Conservation (phyloP, 2,888 invertebrate genomes). For the Acrobasis repandana region DNA sequence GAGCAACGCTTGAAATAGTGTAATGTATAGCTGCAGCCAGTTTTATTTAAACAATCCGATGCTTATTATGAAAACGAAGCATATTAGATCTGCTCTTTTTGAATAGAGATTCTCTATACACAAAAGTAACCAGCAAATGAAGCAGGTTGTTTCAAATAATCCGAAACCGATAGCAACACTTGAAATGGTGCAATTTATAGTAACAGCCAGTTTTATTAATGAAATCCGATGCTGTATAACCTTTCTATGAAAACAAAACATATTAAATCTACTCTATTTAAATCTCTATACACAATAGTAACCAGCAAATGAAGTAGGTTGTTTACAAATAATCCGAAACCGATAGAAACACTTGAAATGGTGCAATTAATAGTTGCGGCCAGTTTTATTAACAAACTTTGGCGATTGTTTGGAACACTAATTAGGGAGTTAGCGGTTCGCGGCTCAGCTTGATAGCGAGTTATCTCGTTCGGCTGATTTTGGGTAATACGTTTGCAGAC, state of each 20-base stretch:
- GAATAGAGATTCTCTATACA: too few species aligned
- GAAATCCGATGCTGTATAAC: constrained; percentile 25
- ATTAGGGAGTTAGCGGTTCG: constrained; percentile 39
- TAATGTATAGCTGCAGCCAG: constrained; percentile 47
- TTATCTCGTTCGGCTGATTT: constrained; percentile 21
- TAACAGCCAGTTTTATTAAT: too few species aligned
- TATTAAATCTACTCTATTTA: too few species aligned
- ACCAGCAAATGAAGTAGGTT: constrained; percentile 11
- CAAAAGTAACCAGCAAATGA: too few species aligned
- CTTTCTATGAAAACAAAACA: too few species aligned
- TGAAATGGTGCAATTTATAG: too few species aligned
- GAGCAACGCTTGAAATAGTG: constrained; percentile 36
- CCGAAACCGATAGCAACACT: too few species aligned
- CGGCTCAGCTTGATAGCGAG: constrained; percentile 9
- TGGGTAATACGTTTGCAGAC: constrained; percentile 10
- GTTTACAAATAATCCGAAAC: constrained; percentile 31
- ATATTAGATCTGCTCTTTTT: too few species aligned
- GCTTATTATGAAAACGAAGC: too few species aligned
- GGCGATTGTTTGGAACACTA: constrained; percentile 45
- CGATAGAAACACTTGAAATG: constrained; percentile 35
- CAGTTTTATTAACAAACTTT: constrained; percentile 44
- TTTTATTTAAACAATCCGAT: too few species aligned
- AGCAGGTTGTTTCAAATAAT: too few species aligned
- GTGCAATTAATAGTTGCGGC: constrained; percentile 44
- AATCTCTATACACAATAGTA: too few species aligned